Base-by-base conservation (phyloP, 2,113 vertebrate species). In the Phoxinus phoxinus region DNA sequence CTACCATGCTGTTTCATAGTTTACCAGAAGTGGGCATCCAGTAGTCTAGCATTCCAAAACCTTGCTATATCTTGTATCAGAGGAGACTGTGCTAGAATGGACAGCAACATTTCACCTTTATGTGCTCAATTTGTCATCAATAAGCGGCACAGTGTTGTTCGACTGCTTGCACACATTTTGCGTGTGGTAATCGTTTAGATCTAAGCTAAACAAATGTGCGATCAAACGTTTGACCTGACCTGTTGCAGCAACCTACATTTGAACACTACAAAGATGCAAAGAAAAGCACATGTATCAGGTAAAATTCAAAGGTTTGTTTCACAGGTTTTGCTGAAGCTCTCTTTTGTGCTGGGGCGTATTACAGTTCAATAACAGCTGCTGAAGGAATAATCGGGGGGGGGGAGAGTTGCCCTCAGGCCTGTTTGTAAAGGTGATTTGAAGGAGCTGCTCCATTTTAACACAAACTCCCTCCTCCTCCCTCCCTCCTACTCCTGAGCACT, bases 351-450 rank as follows among this genome's bases (percentile, higher is more conserved):
- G 86, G 89, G 92, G 81, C 67, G 8, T 71, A 83, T 83, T 72
- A 72, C 48, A 53, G 81, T 72, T 93, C 91, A 89, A 92, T 92
- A 92, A 91, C 89, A 93, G 91, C 90, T 91, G 72, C 90, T 91
- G 89, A 89, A 91, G 87, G 87, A 63, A 89, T 81, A 63, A 89
- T 74, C 65, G 53, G 82, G 48, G 6, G 21, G 19, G 46, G 44
- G 41, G 17, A 89, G 90, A 90, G 89, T 90, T 89, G 90, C 88
- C 92, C 92, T 91, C 88, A 84, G 88, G 91, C 90, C 80, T 59
- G 87, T 83, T 90, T 83, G 72, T 91, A 90, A 94, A 92, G 91
- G 92, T 92, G 89, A 94, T 90, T 89, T 93, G 89, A 93, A 93
- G 92, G 91, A 92, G 89, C 86, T 89, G 91, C 88, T 91, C 91